These are phyloP conservation scores for Nemopilema nomurai DNA, from an alignment of 30 jellyfish, hydroid and myxozoan species.

Conservation along the genomic window DNA sequence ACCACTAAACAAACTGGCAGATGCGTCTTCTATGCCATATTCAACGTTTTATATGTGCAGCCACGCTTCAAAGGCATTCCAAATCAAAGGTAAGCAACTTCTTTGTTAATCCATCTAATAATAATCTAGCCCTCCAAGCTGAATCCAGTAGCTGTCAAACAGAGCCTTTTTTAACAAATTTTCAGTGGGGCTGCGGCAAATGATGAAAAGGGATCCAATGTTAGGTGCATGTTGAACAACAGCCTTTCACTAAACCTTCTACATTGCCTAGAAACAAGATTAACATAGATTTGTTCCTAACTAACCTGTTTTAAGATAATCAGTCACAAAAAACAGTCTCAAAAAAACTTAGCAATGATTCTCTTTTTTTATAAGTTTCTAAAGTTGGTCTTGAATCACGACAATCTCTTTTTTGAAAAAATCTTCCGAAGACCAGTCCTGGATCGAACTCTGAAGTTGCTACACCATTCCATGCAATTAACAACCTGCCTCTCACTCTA, in stretches of 20 bases:
- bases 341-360: too few relatives aligned
- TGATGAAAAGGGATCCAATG: too few relatives aligned
- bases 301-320: too few relatives aligned
- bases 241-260: too few relatives aligned
- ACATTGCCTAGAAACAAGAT: background rate
- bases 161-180: too few relatives aligned
- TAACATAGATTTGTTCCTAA: too few relatives aligned
- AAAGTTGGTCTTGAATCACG: slow-evolving; percentile 21
- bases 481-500: background rate
- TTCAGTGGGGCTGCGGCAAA: too few relatives aligned
- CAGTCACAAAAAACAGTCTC: too few relatives aligned
- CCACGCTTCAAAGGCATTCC: slow-evolving; percentile 34
- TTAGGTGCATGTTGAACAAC: too few relatives aligned
- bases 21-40: background rate
- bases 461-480: slow-evolving; percentile 36
- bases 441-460: slow-evolving; percentile 1
- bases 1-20: background rate
- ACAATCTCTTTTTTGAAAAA: slow-evolving; percentile 1
- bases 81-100: slow-evolving; percentile 26
- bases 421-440: slow-evolving; percentile 22
- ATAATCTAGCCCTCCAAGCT: too few relatives aligned
- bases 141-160: too few relatives aligned
- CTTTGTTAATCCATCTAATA: too few relatives aligned
- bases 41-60: slow-evolving; percentile 38
- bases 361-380: slow-evolving; percentile 24